These are phyloP conservation scores for Falco novaeseelandiae DNA, from an alignment of 2,797 vertebrate genomes.

Conservation along the genomic window DNA sequence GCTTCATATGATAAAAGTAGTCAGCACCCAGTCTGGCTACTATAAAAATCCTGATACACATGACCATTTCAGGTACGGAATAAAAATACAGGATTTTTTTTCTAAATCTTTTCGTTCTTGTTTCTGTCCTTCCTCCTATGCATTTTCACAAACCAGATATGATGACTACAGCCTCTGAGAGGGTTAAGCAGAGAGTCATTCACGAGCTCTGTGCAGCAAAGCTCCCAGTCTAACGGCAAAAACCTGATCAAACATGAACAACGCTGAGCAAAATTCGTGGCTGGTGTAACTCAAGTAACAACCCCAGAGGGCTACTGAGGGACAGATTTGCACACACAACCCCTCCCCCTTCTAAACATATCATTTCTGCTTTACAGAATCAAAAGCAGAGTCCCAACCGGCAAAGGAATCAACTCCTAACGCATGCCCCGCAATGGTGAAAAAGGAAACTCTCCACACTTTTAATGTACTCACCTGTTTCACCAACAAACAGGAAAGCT, in stretches of 20 bases:
- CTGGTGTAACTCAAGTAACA: neutral
- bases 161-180: neutral
- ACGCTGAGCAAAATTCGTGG: neutral
- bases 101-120: neutral
- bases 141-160: neutral
- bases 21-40: neutral
- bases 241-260: neutral
- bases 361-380: neutral
- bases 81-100: neutral
- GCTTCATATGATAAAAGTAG: neutral
- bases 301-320: neutral
- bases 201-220: neutral
- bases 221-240: neutral
- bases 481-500: neutral
- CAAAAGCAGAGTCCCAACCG: neutral
- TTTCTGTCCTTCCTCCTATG: neutral
- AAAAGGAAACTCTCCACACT: slow-evolving; percentile 32
- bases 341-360: neutral
- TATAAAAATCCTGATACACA: neutral
- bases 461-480: neutral
- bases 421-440: neutral
- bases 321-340: neutral
- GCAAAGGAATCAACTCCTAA: slow-evolving; percentile 47
- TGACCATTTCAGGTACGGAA: neutral
- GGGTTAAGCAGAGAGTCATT: slow-evolving; percentile 22